Base-by-base conservation (phyloP, 2,113 vertebrate genomes). In the Polyodon spathula region DNA sequence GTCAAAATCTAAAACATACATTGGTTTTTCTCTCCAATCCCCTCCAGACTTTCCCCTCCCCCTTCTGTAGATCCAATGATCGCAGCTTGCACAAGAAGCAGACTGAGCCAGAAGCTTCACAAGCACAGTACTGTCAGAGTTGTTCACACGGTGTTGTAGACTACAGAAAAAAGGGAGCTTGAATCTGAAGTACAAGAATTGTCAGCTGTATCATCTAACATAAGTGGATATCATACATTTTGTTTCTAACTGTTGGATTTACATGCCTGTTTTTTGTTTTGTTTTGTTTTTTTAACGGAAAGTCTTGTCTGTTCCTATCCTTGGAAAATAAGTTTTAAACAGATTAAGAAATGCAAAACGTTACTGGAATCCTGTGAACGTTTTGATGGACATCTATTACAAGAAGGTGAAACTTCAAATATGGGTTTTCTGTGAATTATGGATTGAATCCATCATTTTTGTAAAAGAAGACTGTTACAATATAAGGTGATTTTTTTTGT, bases 361-460 rank as follows among this genome's bases (percentile, higher is more conserved):
- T 12, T 51, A 37, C 41, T 27, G 6, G 37, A 40, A 14, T 9
- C 71, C 40, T 40, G 40, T 44, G 41, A 14, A 53, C 12, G 43
- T 59, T 52, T 46, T 8, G 67, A 78, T 74, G 74, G 71, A 73
- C 78, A 75, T 67, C 73, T 50, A 60, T 67, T 74, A 68, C 76
- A 70, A 79, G 66, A 68, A 67, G 68, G 54, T 70, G 77, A 71
- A 72, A 66, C 68, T 69, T 69, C 67, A 71, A 76, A 68, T 73
- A 85, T 86, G 82, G 83, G 69, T 86, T 78, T 85, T 81, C 74
- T 70, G 60, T 80, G 78, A 82, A 79, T 85, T 86, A 84, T 78
- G 83, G 81, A 83, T 80, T 77, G 77, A 66, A 66, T 74, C 8
- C 14, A 46, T 66, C n/a, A 61, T 11, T 58, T 61, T 67, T 76